phyloP scores from a whole-genome alignment of 2,888 invertebrate genomes.

The Calameuta filiformis region DNA sequence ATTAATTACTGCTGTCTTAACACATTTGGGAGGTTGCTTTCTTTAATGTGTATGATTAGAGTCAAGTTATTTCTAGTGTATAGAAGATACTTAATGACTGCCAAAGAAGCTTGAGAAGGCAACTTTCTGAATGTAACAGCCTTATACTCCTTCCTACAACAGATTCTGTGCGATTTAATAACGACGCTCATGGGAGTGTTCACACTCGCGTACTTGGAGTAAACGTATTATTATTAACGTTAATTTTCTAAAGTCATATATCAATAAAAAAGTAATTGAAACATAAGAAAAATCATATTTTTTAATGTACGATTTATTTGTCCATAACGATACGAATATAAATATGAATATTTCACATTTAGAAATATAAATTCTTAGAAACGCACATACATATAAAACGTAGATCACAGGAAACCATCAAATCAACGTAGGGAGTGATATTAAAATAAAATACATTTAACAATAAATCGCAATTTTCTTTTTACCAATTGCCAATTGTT shows the following conservation, averaged over 20 bases:
- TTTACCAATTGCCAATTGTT: neutral
- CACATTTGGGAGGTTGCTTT: slow-evolving; percentile 64
- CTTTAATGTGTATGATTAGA: slow-evolving; percentile 34
- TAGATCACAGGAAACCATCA: neutral
- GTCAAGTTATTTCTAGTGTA: neutral
- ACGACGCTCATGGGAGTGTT: neutral
- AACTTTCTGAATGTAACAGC: slow-evolving; percentile 64
- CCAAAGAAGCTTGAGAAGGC: slow-evolving; percentile 48
- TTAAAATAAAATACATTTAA: neutral
- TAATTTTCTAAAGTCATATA: neutral
- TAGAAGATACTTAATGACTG: neutral
- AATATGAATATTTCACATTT: neutral
- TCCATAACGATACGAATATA: neutral
- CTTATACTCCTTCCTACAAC: slow-evolving; percentile 63
- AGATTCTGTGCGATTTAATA: slow-evolving; percentile 27
- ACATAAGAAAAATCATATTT: neutral
- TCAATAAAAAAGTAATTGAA: neutral
- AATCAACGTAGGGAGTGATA: neutral
- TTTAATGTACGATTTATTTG: neutral
- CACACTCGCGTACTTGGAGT: neutral
- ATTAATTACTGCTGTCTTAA: slow-evolving; percentile 57
- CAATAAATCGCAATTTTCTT: neutral
- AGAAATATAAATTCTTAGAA: neutral
- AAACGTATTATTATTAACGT: neutral
- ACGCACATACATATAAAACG: neutral